phyloP scores from a whole-genome alignment of 2,888 invertebrate genomes.

The Empis livida region DNA sequence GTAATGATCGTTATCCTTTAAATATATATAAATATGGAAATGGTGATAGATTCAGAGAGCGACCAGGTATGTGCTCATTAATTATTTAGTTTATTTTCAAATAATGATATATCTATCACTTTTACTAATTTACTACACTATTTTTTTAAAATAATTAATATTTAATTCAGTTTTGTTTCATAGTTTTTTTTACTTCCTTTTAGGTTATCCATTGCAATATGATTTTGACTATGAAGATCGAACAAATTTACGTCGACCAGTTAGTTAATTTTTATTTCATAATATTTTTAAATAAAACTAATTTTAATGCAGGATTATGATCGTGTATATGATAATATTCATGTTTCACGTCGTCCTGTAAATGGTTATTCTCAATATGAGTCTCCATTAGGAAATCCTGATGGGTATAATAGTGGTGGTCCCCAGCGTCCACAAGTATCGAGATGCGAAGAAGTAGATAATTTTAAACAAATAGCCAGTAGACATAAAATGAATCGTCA shows the following conservation, averaged over 20 bases:
- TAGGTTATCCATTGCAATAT: constrained; percentile 30
- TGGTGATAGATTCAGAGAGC: constrained; percentile 38
- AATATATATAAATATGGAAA: constrained; percentile 40
- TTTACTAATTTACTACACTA: too few species aligned
- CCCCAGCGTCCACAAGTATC: constrained; percentile 36
- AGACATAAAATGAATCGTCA: constrained; percentile 66
- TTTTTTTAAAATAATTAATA: too few species aligned
- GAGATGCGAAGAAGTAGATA: constrained; percentile 68
- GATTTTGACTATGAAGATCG: constrained; percentile 34
- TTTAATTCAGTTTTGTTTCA: neutral
- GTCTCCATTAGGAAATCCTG: constrained; percentile 16
- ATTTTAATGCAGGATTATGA: constrained; percentile 19
- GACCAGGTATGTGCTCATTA: constrained; percentile 16
- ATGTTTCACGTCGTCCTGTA: constrained; percentile 17
- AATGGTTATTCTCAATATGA: constrained; percentile 28
- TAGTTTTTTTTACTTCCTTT: constrained; percentile 3
- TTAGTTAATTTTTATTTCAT: neutral
- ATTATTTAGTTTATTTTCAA: neutral
- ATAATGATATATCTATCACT: too few species aligned
- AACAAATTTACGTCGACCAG: constrained; percentile 16
- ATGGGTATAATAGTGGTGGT: constrained; percentile 15
- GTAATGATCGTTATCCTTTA: constrained; percentile 37
- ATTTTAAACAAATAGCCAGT: constrained; percentile 68
- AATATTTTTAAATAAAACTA: constrained; percentile 10
- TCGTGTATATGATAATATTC: constrained; percentile 28